phyloP scores from a whole-genome alignment of 1,140 invertebrate species.

The Stenopsyche tienmushanensis region DNA sequence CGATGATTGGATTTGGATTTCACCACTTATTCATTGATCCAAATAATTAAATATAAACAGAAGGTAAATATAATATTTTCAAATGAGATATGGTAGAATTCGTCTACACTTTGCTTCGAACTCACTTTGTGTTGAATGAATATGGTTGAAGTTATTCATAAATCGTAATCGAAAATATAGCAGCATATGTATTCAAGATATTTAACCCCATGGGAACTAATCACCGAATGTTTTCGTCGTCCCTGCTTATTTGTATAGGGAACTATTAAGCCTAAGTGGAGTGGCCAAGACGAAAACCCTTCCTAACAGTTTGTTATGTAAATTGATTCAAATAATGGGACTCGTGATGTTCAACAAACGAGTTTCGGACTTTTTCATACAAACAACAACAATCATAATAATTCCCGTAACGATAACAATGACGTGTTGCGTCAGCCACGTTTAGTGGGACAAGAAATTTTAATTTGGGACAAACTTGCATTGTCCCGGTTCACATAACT shows the following conservation, averaged over 20 bases:
- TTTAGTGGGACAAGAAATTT: too few species aligned
- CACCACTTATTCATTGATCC: too few species aligned
- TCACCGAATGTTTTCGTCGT: neutral
- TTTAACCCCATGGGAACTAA: neutral
- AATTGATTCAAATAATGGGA: conserved; percentile 36
- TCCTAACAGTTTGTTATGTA: conserved; percentile 33
- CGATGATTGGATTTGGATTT: too few species aligned
- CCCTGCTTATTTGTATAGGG: neutral
- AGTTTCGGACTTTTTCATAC: conserved; percentile 23
- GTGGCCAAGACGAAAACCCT: conserved; percentile 26
- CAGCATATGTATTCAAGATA: neutral
- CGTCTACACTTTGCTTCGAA: too few species aligned
- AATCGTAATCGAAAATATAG: neutral
- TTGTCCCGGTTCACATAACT: too few species aligned
- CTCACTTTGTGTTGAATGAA: too few species aligned
- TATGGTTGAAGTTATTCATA: neutral
- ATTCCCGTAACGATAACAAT: conserved; percentile 1
- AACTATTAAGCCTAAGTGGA: conserved; percentile 25
- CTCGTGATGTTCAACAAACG: conserved; percentile 35
- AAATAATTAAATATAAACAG: too few species aligned
- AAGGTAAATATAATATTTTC: too few species aligned
- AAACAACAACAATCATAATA: conserved; percentile 8
- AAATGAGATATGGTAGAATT: too few species aligned
- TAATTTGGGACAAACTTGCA: too few species aligned
- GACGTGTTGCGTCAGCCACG: conserved; percentile 1